These are phyloP conservation scores for Deilephila porcellus DNA, from an alignment of 2,888 invertebrate genomes.

Conservation along the genomic window DNA sequence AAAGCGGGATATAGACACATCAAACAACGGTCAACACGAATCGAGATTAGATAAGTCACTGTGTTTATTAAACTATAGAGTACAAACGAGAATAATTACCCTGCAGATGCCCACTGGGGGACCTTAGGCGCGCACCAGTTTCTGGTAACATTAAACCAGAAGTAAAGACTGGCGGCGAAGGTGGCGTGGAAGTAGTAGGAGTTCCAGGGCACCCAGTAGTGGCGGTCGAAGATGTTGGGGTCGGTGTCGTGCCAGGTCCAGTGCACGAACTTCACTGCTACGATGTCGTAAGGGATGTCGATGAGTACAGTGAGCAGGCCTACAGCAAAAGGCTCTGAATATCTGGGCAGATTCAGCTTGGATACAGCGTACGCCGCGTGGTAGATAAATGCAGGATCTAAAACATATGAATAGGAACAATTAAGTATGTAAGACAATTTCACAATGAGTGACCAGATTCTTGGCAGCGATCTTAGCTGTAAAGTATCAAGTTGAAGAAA, in stretches of 20 bases:
- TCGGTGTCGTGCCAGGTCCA: slow-evolving; percentile 94
- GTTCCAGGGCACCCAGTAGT: slow-evolving; percentile 94
- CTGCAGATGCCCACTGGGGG: slow-evolving; percentile 85
- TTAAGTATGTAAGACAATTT: no score
- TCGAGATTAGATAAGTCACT: no score
- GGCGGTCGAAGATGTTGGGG: slow-evolving; percentile 88
- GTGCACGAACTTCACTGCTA: slow-evolving; percentile 90
- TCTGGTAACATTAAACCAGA: slow-evolving; percentile 86
- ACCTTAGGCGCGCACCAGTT: slow-evolving; percentile 79
- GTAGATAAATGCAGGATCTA: slow-evolving; percentile 86
- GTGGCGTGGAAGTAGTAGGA: slow-evolving; percentile 92
- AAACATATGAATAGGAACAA: slow-evolving; percentile 7
- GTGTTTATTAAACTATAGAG: no score
- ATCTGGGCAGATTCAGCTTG: slow-evolving; percentile 81
- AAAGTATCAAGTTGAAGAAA: no score
- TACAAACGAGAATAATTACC: slow-evolving; percentile 61
- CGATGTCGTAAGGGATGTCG: slow-evolving; percentile 92
- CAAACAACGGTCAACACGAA: no score
- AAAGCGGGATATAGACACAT: no score
- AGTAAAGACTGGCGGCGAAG: slow-evolving; percentile 89
- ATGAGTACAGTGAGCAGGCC: slow-evolving; percentile 89
- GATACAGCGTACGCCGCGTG: slow-evolving; percentile 85
- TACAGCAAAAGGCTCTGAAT: slow-evolving; percentile 87
- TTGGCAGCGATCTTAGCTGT: no score
- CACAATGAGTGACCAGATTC: no score